Evolutionary conservation across 2,888 invertebrate species (phyloP).

Genomic region (Netelia inedita): DNA sequence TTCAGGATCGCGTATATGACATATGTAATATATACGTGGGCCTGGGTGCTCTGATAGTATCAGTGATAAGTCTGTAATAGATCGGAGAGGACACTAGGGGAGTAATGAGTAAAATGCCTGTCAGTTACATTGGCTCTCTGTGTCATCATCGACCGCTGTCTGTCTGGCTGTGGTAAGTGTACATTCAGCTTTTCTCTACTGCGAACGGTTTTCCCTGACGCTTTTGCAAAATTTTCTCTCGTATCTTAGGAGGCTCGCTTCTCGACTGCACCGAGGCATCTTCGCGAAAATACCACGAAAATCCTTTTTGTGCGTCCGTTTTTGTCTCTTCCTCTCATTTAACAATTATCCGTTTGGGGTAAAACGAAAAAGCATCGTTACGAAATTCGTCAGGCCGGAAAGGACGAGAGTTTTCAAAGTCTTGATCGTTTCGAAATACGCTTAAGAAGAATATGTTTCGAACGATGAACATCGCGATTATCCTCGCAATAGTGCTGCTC

Average conservation of each 20-base stretch:
- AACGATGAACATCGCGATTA: slow-evolving; percentile 71
- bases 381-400: not conserved
- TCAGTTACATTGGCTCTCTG: slow-evolving; percentile 83
- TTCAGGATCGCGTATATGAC: slow-evolving; percentile 56
- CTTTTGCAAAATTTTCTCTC: slow-evolving; percentile 15
- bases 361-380: not conserved
- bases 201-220: slow-evolving; percentile 17
- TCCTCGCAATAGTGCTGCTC: slow-evolving; percentile 80
- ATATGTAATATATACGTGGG: slow-evolving; percentile 48
- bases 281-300: not conserved
- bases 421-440: not conserved
- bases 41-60: slow-evolving; percentile 70
- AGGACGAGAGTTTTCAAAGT: too few species aligned
- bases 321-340: not conserved
- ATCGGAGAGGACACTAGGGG: slow-evolving; percentile 84
- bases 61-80: slow-evolving; percentile 83
- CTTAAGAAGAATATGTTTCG: slow-evolving; percentile 75
- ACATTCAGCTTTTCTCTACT: slow-evolving; percentile 56
- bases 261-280: not conserved
- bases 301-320: not conserved
- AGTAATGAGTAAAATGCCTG: slow-evolving; percentile 82
- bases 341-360: not conserved
- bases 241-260: not conserved
- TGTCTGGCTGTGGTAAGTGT: slow-evolving; percentile 78
- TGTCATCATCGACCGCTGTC: slow-evolving; percentile 80